Conservation (phyloP, 1,140 invertebrate species). For the Antheraea pernyi region DNA sequence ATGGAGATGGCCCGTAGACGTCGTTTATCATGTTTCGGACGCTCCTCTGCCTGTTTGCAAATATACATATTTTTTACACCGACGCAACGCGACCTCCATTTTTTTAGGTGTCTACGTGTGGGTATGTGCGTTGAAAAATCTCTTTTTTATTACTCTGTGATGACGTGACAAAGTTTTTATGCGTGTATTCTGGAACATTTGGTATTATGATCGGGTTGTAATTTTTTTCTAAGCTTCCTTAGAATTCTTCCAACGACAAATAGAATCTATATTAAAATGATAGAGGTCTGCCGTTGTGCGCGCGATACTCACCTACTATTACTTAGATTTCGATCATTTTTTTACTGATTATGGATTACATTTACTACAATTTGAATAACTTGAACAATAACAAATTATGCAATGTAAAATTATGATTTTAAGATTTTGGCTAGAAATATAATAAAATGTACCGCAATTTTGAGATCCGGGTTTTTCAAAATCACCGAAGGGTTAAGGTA, state of each 20-base stretch:
- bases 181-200: not conserved
- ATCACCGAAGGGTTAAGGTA: too few species aligned
- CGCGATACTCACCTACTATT: too few species aligned
- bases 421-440: too few species aligned
- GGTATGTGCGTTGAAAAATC: constrained; percentile 6
- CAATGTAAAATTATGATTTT: too few species aligned
- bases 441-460: too few species aligned
- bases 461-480: too few species aligned
- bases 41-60: constrained; percentile 2
- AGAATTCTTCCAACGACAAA: not conserved
- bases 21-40: constrained; percentile 10
- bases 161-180: not conserved
- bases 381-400: too few species aligned
- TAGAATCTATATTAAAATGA: not conserved
- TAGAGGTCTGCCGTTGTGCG: too few species aligned
- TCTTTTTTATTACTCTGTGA: constrained; percentile 3
- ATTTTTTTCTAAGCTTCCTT: not conserved
- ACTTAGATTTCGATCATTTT: too few species aligned
- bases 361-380: too few species aligned
- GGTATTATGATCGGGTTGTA: not conserved
- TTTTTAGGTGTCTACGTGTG: not conserved
- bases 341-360: too few species aligned
- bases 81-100: not conserved
- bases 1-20: not conserved
- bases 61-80: not conserved